Base-by-base conservation (phyloP, 2,888 invertebrate species). In the Leucophora obtusa region DNA sequence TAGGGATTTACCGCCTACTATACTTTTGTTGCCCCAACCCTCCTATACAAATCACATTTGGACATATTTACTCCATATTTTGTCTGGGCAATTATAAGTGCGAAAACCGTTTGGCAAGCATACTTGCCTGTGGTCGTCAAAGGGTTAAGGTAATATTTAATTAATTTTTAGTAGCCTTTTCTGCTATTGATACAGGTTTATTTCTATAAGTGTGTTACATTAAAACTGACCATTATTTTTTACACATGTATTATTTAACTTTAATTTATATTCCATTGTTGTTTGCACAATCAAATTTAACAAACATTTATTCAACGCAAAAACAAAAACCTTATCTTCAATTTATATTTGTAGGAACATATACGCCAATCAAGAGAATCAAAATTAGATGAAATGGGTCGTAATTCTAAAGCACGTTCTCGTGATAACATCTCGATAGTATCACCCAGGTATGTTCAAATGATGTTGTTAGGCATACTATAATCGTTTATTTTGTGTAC, bases 351-450 rank as follows among this genome's bases (percentile, higher is more conserved):
- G 17, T 91, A 94, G 94, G 94, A 94, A 85, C 93, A 94, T 89
- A 94, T 96, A 86, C 92, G 95, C 7, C 94, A 95, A 85, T 96
- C 96, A 0, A 93, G 95, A 73, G 96, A 96, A 87, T 95, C 95
- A 85, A 93, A 95, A 50, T 90, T 96, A 78, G 94, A 96, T 87
- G 93, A 94, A 86, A 89, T 94, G 83, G 94, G 93, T 0, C 87
- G 90, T 71, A 85, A 86, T 59, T 90, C 90, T 18, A 90, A 90
- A 79, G 89, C 88, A 70, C 88, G 90, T 71, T 90, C 91, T n/a
- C 86, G 89, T 63, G 91, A 91, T 80, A 90, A 90, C 83, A 85
- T 90, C 82, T 88, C 90, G 66, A 88, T 85, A 72, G 84, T 86
- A 68, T 83, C 85, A 18, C 84, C 84, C 59, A 84, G 85, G 86